Evolutionary conservation across 2,888 invertebrate species (phyloP), one percentile per base, ranked within the genome.

Genomic region (Alcis repandata): DNA sequence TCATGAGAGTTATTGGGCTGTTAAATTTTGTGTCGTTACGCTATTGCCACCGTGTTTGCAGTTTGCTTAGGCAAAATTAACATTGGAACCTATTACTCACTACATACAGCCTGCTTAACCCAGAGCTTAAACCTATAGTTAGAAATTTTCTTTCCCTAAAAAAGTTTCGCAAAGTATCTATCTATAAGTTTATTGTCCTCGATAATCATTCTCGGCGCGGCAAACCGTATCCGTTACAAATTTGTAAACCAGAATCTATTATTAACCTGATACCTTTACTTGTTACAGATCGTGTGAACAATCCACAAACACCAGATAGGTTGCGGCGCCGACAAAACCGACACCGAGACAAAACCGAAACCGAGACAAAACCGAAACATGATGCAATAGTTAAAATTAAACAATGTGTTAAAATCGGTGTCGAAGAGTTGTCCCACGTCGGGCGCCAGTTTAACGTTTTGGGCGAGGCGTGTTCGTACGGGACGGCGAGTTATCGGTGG

Each of bases 281-380:
- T 87, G 90, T 91, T 91, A 75, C 91, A 89, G 90, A 87, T 86
- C 83, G 83, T 80, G 85, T 83, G 83, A 65, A 65, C 80, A 74
- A 79, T 79, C 86, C 83, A 79, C 85, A 80, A 82, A 80, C 80
- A 75, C 73, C 79, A 77, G 79, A 79, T 79, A 82, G 82, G 77
- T 82, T 86, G 86, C 77, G 86, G 86, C 82, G 77, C 76, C 78
- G 69, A 64, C 59, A 48, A 83, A 85, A 74, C 80, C 80, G 80
- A 85, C 76, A 80, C 78, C 68, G 68, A 68, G 63, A 71, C 75
- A 71, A 75, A 76, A 80, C 83, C 83, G 79, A 52, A 63, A 54
- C 60, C 68, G 68, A 68, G 63, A 71, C 75, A 71, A 75, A 76
- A 80, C 83, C 83, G 79, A 52, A 63, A 54, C 60, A 43, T 65